Conservation (phyloP, 2,113 vertebrate species). For the Python bivittatus region DNA sequence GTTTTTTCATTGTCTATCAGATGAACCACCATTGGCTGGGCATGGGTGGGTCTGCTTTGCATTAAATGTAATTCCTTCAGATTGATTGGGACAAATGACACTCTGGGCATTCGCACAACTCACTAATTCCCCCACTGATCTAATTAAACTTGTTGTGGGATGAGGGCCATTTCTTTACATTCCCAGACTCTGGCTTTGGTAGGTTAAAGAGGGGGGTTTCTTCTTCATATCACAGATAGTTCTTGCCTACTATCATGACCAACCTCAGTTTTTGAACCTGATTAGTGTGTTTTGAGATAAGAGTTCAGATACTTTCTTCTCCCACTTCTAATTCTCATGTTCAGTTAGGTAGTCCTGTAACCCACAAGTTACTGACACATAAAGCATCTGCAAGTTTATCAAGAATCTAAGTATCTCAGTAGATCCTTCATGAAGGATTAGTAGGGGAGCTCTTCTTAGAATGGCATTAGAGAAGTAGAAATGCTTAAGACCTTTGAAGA, state of each 20-base stretch:
- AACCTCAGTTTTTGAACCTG: background rate
- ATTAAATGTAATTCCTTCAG: background rate
- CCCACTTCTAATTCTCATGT: background rate
- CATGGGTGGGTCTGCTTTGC: background rate
- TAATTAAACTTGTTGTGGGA: background rate
- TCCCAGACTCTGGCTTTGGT: background rate
- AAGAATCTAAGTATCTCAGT: background rate
- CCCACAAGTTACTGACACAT: background rate
- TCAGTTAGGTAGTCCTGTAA: background rate
- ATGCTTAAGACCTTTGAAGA: background rate
- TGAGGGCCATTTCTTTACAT: background rate
- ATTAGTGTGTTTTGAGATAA: background rate
- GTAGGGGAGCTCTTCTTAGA: background rate
- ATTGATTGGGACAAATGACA: background rate
- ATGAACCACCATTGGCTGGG: background rate
- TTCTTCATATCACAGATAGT: background rate
- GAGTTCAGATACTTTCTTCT: background rate
- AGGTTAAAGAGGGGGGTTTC: background rate
- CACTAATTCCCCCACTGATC: background rate
- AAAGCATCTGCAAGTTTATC: background rate
- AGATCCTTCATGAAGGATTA: background rate
- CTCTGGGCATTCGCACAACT: background rate
- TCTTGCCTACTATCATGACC: background rate
- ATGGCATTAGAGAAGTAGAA: background rate
- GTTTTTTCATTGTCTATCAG: background rate